Base-by-base conservation (phyloP, 2,797 vertebrate genomes). In the Microctenopoma stevenorrisi region DNA sequence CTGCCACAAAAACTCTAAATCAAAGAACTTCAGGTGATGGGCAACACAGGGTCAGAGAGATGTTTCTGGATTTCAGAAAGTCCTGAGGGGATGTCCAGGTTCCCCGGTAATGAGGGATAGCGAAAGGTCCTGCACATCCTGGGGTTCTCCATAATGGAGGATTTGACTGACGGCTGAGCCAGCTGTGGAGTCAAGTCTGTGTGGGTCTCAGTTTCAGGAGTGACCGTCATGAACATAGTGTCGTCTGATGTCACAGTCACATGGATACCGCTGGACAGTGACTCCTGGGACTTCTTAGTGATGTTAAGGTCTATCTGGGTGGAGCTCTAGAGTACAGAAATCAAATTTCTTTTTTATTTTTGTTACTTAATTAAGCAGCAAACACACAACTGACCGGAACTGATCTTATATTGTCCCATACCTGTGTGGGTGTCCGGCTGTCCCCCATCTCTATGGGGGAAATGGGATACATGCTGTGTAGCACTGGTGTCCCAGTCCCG, bases 21-120 rank as follows among this genome's bases (percentile, higher is more conserved):
- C 35, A 33, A 22, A 13, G 33, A 16, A 40, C n/a, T 12, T 89
- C 69, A 91, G 64, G 38, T 78, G 62, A 84, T 62, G 1, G 93
- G 86, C 54, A 97, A 93, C 76, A 89, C 90, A 0, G 96, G 96
- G 76, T 98, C 96, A 47, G 96, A 99, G 75, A 91, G 87, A 51
- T 96, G 95, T 91, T 95, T 96, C 88, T 95, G 95, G 85, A 96
- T 94, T 82, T 94, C 93, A 48, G 88, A 76, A 50, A 88, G 85
- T 84, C 87, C 91, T 1, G 90, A 72, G 43, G 74, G 66, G 44
- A 91, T 72, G 76, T 96, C 93, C 71, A 98, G 92, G 81, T 95
- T 94, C 73, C 94, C 95, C 0, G 97, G 97, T 57, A 98, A 94
- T 1, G 97, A 98, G 28, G 94, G 94, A 83, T 93, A 97, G 16